These are phyloP conservation scores for Sterna hirundo DNA, from an alignment of 2,113 vertebrate genomes.

Conservation along the genomic window DNA sequence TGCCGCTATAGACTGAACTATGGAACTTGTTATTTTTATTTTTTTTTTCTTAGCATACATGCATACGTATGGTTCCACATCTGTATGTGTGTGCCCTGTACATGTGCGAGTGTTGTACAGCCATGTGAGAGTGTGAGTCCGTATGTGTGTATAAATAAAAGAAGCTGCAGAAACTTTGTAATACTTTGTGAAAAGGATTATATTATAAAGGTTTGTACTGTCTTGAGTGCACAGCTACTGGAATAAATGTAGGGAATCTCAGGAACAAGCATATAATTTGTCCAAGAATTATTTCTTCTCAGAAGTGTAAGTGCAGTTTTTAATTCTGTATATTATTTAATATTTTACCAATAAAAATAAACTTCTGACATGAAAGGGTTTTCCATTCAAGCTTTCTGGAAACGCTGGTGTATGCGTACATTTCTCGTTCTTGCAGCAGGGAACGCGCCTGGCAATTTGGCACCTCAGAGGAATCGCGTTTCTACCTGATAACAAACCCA, in stretches of 20 bases:
- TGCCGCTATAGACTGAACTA: slow-evolving; percentile 67
- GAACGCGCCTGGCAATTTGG: not conserved
- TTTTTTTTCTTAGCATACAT: slow-evolving; percentile 63
- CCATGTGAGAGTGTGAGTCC: slow-evolving; percentile 73
- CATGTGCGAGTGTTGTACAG: slow-evolving; percentile 79
- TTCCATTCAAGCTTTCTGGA: slow-evolving; percentile 71
- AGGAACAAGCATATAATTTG: slow-evolving; percentile 92
- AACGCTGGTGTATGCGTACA: not conserved
- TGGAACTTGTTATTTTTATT: slow-evolving; percentile 61
- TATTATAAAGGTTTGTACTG: slow-evolving; percentile 91
- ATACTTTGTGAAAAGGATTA: slow-evolving; percentile 87
- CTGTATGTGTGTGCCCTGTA: slow-evolving; percentile 73
- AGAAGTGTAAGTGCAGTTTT: slow-evolving; percentile 87
- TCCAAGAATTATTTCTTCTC: slow-evolving; percentile 86
- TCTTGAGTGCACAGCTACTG: slow-evolving; percentile 87
- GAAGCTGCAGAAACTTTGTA: slow-evolving; percentile 93
- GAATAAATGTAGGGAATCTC: slow-evolving; percentile 93
- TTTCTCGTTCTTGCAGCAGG: not conserved
- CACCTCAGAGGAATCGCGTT: not conserved
- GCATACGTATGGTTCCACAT: slow-evolving; percentile 65
- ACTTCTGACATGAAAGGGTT: slow-evolving; percentile 78
- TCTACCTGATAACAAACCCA: not conserved
- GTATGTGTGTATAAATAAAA: slow-evolving; percentile 71
- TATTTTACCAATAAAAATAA: slow-evolving; percentile 88
- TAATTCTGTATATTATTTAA: slow-evolving; percentile 89